Base-by-base conservation (phyloP, 2,797 vertebrate species). In the Chrosomus eos region DNA sequence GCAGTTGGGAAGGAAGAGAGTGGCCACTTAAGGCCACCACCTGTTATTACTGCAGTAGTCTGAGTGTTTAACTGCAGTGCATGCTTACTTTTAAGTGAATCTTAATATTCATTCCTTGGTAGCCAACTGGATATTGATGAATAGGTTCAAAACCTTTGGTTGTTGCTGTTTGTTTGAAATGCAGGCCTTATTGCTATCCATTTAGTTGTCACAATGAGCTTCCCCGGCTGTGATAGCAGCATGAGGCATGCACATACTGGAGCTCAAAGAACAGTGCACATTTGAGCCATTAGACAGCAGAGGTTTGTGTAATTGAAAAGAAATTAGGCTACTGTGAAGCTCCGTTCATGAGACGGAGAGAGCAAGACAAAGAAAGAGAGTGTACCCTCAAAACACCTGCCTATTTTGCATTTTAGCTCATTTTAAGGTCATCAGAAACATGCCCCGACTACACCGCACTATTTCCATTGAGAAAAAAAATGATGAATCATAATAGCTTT, bases 371-470 rank as follows among this genome's bases (percentile, higher is more conserved):
- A 64, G 38, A 40, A 51, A 8, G 14, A 45, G 26, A 45, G 26
- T 31, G 14, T 64, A 55, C 36, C 40, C 51, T 76, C 43, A 74
- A 87, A 62, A 55, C 31, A 67, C 62, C 51, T 84, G 80, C 36
- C 33, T 66, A 36, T 78, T 68, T 60, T 26, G 51, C 81, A 84
- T 48, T 76, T 43, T 73, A 86, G 60, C 82, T 81, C 62, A 81
- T 84, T 84, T 82, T 84, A 84, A 84, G 85, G 82, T 87, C 85
- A 88, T 33, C 68, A 21, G 68, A 85, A 85, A 80, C 82, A 82
- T 60, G 66, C 72, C 74, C 82, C 4, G 13, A 19, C 51, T 68
- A n/a, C 21, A 64, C 26, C 11, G 48, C 8, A 43, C 45, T 77
- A 84, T 85, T 86, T 88, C 79, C 78, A 70, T 67, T 55, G 87